phyloP scores from a whole-genome alignment of 2,888 invertebrate species.

The Amaurobius ferox region DNA sequence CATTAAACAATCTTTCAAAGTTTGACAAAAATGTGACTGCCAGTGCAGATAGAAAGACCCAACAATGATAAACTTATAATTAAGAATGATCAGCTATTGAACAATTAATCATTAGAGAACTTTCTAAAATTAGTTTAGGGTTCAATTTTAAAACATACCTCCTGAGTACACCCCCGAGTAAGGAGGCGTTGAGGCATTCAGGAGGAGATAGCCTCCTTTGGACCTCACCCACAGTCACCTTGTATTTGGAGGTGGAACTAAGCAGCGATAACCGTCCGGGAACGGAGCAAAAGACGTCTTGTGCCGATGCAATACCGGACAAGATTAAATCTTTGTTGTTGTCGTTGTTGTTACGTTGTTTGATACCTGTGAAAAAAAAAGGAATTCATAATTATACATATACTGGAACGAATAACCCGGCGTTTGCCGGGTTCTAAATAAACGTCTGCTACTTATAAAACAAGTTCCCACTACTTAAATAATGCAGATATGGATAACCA shows the following conservation, averaged over 20 bases:
- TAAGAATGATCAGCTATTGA: no score
- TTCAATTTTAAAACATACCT: slow-evolving; percentile 87
- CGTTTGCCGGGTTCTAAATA: no score
- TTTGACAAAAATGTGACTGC: no score
- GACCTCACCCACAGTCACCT: slow-evolving; percentile 99
- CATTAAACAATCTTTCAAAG: no score
- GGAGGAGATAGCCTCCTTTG: slow-evolving; percentile 97
- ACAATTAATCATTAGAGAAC: no score
- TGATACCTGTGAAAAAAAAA: slow-evolving; percentile 69
- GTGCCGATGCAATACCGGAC: slow-evolving; percentile 81
- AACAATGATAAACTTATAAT: no score
- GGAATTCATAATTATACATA: neutral
- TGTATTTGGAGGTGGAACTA: slow-evolving; percentile 99
- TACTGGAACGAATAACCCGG: no score
- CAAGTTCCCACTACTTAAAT: no score
- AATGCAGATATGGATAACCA: no score
- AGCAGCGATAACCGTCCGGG: slow-evolving; percentile 97
- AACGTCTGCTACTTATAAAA: no score
- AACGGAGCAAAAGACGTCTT: slow-evolving; percentile 98
- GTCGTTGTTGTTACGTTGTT: slow-evolving; percentile 74
- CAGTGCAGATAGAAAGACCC: no score
- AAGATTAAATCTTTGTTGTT: slow-evolving; percentile 78
- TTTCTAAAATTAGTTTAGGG: no score
- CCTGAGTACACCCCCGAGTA: slow-evolving; percentile 96
- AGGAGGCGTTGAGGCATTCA: slow-evolving; percentile 98